A percentile compares a stretch with the other conserved stretches of the same genome.
Conservation (phyloP, 2,113 vertebrate species). For the Equus przewalskii region DNA sequence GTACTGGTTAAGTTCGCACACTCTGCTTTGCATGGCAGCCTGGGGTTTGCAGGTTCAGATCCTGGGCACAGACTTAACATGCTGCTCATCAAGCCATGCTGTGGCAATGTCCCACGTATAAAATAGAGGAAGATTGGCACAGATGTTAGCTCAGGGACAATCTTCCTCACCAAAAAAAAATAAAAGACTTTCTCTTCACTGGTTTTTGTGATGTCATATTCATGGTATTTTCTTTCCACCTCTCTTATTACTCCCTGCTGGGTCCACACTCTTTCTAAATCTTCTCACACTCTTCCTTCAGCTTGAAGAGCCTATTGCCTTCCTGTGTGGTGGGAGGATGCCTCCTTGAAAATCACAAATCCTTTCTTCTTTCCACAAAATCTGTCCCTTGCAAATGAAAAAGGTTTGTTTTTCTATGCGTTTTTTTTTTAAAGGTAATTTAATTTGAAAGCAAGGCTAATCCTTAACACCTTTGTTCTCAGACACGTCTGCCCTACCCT, state of each 20-base stretch:
- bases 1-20: too few species aligned
- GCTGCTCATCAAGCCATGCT: too few species aligned
- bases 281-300: neutral
- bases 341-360: slow-evolving; percentile 22
- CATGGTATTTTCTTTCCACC: neutral
- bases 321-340: neutral
- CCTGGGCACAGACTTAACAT: too few species aligned
- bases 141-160: too few species aligned
- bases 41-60: too few species aligned
- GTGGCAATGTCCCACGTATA: too few species aligned
- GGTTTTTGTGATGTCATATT: slow-evolving; percentile 4
- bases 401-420: neutral
- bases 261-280: neutral
- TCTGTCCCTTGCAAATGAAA: neutral
- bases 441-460: neutral
- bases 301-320: neutral
- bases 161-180: too few species aligned
- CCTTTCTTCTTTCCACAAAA: neutral
- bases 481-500: neutral
- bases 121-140: too few species aligned
- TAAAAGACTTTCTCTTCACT: slow-evolving; percentile 6
- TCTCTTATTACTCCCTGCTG: neutral
- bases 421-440: neutral
- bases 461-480: neutral
- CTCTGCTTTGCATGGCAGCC: too few species aligned